These are phyloP conservation scores for Sarcoramphus papa DNA, from an alignment of 2,797 vertebrate species.

Conservation along the genomic window DNA sequence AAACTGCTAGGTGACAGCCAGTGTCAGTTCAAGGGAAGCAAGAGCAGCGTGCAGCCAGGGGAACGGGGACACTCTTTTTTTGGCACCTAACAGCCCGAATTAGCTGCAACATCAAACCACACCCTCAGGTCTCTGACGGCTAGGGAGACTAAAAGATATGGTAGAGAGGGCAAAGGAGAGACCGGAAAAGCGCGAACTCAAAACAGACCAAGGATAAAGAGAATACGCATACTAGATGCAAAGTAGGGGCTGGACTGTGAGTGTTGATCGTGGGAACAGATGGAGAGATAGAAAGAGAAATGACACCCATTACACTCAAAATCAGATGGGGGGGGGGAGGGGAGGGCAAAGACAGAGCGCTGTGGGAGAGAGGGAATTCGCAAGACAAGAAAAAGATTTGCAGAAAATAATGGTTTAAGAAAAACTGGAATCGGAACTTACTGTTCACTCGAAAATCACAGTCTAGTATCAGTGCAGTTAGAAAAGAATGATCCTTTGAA, in stretches of 20 bases:
- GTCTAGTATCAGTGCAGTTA: not conserved
- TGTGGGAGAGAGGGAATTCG: not conserved
- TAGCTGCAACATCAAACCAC: not conserved
- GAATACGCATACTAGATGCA: slow-evolving; percentile 16
- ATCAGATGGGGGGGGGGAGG: not conserved
- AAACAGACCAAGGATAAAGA: slow-evolving; percentile 35
- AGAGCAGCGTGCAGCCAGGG: not conserved
- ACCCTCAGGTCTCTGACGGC: not conserved
- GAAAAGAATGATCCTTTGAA: not conserved
- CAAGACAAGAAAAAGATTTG: not conserved
- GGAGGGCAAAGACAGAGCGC: not conserved
- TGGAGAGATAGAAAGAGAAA: slow-evolving; percentile 37
- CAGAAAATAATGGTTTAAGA: not conserved
- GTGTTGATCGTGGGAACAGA: slow-evolving; percentile 49
- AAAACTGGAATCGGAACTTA: not conserved
- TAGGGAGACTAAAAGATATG: not conserved
- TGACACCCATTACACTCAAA: slow-evolving; percentile 6
- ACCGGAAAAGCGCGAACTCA: slow-evolving; percentile 25
- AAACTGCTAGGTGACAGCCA: not conserved
- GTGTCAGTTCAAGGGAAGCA: not conserved
- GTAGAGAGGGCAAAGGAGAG: slow-evolving; percentile 22
- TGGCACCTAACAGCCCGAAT: not conserved
- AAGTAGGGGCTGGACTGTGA: slow-evolving; percentile 40
- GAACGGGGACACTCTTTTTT: not conserved
- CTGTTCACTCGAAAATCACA: not conserved